Percentiles rank a stretch among this genome's conserved stretches.
Conservation (phyloP, 30 jellyfish, hydroid and myxozoan genomes). For the Aurelia sp. region DNA sequence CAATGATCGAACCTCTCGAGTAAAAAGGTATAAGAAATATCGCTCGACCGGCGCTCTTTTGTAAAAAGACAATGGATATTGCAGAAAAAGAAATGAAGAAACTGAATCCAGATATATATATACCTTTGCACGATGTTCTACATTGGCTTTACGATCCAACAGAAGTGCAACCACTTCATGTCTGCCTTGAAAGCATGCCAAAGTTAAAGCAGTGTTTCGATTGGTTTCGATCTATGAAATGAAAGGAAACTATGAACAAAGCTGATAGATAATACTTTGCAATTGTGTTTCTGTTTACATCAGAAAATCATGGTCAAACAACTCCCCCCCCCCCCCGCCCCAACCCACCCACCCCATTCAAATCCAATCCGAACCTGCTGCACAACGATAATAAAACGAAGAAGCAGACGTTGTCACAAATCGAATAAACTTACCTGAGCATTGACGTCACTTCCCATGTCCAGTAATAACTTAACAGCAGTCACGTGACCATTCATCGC, state of each 20-base stretch:
- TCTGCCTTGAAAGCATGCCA: slow-evolving; percentile 99
- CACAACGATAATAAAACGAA: too few relatives aligned
- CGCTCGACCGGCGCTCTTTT: too few relatives aligned
- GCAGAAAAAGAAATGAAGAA: neutral
- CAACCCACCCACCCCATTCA: too few relatives aligned
- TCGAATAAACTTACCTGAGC: slow-evolving; percentile 75
- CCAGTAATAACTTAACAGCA: slow-evolving; percentile 92
- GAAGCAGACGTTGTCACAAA: neutral
- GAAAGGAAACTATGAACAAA: too few relatives aligned
- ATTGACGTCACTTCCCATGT: slow-evolving; percentile 97
- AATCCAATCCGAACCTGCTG: too few relatives aligned
- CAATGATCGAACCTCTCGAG: too few relatives aligned
- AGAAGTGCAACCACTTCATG: slow-evolving; percentile 96
- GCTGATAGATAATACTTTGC: too few relatives aligned
- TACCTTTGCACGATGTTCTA: slow-evolving; percentile 99
- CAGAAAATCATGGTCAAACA: too few relatives aligned
- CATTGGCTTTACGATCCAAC: slow-evolving; percentile 94
- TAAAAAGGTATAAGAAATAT: too few relatives aligned
- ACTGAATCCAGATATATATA: neutral
- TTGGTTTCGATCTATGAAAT: slow-evolving; percentile 91
- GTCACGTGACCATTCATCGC: slow-evolving; percentile 99
- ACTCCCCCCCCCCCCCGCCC: too few relatives aligned
- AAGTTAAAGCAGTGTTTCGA: slow-evolving; percentile 96
- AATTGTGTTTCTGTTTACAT: too few relatives aligned
- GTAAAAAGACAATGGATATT: neutral